phyloP scores from a whole-genome alignment of 2,113 vertebrate species.

The Eupsittula cactorum region DNA sequence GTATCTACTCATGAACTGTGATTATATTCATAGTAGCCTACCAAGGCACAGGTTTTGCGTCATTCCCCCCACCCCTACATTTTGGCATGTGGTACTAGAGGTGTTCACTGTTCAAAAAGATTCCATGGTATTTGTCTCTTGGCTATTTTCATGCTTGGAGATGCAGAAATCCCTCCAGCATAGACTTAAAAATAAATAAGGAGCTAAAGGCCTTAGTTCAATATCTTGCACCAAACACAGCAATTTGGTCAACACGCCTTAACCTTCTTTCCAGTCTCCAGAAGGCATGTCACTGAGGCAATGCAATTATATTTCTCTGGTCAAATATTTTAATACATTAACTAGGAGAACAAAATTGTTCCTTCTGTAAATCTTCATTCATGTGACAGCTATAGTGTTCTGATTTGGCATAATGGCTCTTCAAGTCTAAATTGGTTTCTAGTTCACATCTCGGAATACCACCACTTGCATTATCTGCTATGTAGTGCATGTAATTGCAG shows the following conservation, averaged over 20 bases:
- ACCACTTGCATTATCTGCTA: background rate
- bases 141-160: background rate
- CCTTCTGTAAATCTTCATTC: background rate
- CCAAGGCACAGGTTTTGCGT: slow-evolving; percentile 30
- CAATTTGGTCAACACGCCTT: background rate
- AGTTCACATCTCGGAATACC: background rate
- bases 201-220: background rate
- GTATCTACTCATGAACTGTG: background rate
- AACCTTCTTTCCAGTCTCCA: background rate
- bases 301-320: fast-evolving
- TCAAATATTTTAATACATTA: background rate
- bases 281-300: background rate
- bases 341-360: background rate
- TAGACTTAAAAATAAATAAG: slow-evolving; percentile 24
- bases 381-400: background rate
- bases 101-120: background rate
- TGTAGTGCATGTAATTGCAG: slow-evolving; percentile 6
- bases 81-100: slow-evolving; percentile 3
- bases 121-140: background rate
- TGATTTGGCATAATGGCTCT: background rate
- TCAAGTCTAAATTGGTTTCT: background rate
- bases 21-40: background rate
- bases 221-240: background rate
- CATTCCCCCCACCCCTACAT: background rate
- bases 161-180: background rate